phyloP scores from a whole-genome alignment of 2,797 vertebrate genomes.

The Petrocephalus schoutedeni region DNA sequence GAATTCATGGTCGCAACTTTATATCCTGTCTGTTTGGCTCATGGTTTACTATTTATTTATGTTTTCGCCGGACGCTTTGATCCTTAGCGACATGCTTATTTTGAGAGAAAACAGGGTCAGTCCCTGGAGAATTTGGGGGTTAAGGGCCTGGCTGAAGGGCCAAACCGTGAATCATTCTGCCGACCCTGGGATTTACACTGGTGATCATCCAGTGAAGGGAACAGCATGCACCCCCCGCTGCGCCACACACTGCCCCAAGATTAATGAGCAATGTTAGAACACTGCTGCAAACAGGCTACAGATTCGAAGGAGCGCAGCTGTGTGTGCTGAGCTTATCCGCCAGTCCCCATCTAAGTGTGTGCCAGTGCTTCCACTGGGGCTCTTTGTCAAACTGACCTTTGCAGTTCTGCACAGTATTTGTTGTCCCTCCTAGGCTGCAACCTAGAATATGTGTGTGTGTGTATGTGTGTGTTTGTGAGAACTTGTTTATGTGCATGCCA shows the following conservation, averaged over 20 bases:
- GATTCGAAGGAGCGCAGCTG: background rate
- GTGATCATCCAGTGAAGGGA: background rate
- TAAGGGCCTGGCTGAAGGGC: background rate
- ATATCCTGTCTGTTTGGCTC: background rate
- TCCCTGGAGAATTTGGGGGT: background rate
- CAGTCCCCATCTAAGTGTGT: background rate
- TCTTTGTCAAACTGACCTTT: background rate
- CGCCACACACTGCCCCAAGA: background rate
- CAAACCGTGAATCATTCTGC: background rate
- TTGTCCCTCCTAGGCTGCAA: background rate
- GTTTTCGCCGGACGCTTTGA: background rate
- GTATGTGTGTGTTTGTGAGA: background rate
- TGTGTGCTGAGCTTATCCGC: background rate
- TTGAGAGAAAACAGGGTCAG: background rate
- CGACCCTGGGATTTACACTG: background rate
- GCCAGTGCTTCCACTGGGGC: background rate
- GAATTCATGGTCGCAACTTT: background rate
- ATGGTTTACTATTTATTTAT: background rate
- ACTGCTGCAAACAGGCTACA: background rate
- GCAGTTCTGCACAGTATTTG: background rate
- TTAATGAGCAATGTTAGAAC: background rate
- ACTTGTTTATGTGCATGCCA: background rate
- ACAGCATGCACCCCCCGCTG: background rate
- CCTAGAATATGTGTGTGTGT: background rate
- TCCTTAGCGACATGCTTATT: too few relatives aligned